phyloP scores from a whole-genome alignment of 2,113 vertebrate species.

The Australoheros scitulus region DNA sequence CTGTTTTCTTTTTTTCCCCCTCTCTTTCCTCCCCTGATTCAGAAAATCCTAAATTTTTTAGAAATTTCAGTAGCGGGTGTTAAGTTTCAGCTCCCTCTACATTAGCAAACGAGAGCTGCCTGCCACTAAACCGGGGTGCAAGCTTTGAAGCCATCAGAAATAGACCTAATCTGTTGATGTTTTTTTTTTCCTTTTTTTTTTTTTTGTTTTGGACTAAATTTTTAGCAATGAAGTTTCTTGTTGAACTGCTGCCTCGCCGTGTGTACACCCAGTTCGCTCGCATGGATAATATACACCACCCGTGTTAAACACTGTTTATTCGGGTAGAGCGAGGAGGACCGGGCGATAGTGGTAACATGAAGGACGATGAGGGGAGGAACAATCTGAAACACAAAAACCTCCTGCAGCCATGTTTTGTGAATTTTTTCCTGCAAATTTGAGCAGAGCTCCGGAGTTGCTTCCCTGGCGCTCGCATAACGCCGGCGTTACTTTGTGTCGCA shows the following conservation, averaged over 20 bases:
- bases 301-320: not conserved
- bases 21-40: constrained; percentile 20
- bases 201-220: constrained; percentile 13
- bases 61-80: constrained; percentile 50
- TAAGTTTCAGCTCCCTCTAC: constrained; percentile 31
- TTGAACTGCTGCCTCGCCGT: constrained; percentile 52
- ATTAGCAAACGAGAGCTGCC: constrained; percentile 16
- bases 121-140: constrained; percentile 54
- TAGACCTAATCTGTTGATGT: constrained; percentile 70
- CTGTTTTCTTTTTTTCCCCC: constrained; percentile 36
- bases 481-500: not conserved
- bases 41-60: constrained; percentile 62
- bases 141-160: constrained; percentile 57
- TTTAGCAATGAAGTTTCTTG: constrained; percentile 71
- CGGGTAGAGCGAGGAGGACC: constrained; percentile 27
- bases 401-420: constrained; percentile 86
- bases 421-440: constrained; percentile 77
- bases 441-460: constrained; percentile 61
- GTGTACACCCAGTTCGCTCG: constrained; percentile 25
- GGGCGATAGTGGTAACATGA: constrained; percentile 64
- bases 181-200: constrained; percentile 14
- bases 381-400: constrained; percentile 82
- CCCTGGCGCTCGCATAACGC: not conserved
- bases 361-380: constrained; percentile 78
- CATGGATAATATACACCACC: not conserved